These are phyloP conservation scores for Palythoa grandiflora DNA, from an alignment of 92 coral and sea anemone genomes.

Conservation along the genomic window DNA sequence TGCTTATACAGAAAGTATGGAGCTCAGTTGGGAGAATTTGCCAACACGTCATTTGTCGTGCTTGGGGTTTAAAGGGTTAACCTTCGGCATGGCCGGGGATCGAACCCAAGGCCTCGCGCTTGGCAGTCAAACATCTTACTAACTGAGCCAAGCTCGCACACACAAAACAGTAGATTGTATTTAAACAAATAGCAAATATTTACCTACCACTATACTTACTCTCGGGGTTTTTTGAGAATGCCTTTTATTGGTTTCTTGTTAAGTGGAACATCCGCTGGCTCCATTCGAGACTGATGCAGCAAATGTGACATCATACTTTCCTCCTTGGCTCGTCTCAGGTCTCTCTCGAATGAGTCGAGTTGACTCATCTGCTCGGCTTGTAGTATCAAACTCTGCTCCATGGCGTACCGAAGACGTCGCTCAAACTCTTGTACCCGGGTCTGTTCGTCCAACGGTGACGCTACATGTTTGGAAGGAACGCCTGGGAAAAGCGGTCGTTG, in stretches of 20 bases:
- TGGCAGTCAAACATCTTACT: no score
- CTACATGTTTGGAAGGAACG: constrained; percentile 27
- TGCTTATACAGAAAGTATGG: no score
- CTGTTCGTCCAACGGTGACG: constrained; percentile 80
- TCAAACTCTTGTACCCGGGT: constrained; percentile 91
- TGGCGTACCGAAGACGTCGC: constrained; percentile 91
- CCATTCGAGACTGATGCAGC: constrained; percentile 59
- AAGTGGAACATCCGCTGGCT: constrained; percentile 19
- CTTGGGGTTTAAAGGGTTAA: no score
- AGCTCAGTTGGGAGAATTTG: no score
- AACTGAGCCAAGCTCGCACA: no score
- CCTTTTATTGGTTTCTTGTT: constrained; percentile 85
- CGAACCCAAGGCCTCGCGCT: no score
- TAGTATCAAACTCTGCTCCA: constrained; percentile 94
- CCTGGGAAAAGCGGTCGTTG: constrained; percentile 9
- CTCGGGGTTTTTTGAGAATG: constrained; percentile 83
- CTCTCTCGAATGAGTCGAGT: constrained; percentile 81
- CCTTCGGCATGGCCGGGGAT: no score
- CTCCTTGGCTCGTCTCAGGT: constrained; percentile 79
- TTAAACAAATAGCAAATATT: no score
- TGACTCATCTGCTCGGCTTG: constrained; percentile 88
- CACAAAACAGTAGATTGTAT: no score
- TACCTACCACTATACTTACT: constrained; percentile 9
- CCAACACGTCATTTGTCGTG: no score
- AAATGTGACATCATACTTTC: constrained; percentile 73